phyloP scores from a whole-genome alignment of 2,113 vertebrate species.

The Leucopsar rothschildi region DNA sequence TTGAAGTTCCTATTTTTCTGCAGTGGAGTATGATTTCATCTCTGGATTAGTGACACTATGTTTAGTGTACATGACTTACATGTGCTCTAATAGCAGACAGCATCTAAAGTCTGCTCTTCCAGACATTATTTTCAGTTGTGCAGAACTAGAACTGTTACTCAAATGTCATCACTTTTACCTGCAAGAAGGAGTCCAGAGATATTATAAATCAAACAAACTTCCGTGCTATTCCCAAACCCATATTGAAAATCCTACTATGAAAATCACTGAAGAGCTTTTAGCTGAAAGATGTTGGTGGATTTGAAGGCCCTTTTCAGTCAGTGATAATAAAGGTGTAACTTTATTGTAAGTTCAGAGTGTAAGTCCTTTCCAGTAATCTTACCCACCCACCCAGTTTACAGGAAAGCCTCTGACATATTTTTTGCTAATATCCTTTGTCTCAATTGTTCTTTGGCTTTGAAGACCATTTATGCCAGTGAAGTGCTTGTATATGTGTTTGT shows the following conservation, averaged over 20 bases:
- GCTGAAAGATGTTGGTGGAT: background rate
- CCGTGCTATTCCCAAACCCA: background rate
- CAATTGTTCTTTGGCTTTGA: background rate
- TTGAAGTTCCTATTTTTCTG: background rate
- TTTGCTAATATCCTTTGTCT: background rate
- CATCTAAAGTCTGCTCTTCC: background rate
- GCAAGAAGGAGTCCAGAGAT: background rate
- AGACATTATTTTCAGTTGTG: background rate
- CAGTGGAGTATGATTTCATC: background rate
- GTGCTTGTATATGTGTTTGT: background rate
- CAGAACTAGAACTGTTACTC: background rate
- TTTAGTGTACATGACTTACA: background rate
- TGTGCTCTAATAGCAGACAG: background rate
- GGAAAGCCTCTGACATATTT: background rate
- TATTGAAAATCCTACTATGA: background rate
- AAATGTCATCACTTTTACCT: background rate
- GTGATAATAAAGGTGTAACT: background rate
- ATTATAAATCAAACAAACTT: background rate
- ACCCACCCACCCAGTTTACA: background rate
- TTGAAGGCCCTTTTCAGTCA: background rate
- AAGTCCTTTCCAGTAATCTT: background rate
- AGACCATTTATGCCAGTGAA: background rate
- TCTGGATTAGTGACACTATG: background rate
- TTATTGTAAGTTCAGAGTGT: background rate
- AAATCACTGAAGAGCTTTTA: background rate